Percentiles rank a stretch among this genome's conserved stretches.
These are phyloP conservation scores for Drosophila borealis DNA, from an alignment of 2,888 invertebrate genomes.

Conservation along the genomic window DNA sequence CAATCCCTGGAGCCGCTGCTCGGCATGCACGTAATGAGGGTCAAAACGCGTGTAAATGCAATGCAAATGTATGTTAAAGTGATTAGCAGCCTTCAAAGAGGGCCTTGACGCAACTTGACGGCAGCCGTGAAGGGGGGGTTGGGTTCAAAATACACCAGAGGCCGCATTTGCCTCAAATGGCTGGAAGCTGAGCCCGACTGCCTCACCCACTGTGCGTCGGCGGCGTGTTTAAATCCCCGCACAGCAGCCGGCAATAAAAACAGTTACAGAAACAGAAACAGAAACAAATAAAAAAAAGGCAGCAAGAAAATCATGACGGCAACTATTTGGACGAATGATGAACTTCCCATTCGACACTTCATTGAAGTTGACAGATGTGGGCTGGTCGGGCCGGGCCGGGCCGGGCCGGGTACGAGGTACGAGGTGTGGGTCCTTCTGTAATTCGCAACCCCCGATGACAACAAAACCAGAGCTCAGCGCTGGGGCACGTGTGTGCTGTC, in stretches of 20 bases:
- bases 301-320: slow-evolving; percentile 56
- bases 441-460: slow-evolving; percentile 2
- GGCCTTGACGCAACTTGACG: slow-evolving; percentile 43
- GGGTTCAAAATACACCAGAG: slow-evolving; percentile 67
- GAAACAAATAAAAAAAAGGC: slow-evolving; percentile 62
- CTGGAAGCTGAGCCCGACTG: slow-evolving; percentile 15
- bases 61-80: slow-evolving; percentile 83
- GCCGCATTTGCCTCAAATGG: slow-evolving; percentile 61
- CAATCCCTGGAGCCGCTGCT: slow-evolving; percentile 57
- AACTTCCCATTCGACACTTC: slow-evolving; percentile 80
- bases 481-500: slow-evolving; percentile 24
- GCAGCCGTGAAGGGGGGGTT: slow-evolving; percentile 1
- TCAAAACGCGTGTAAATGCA: slow-evolving; percentile 81
- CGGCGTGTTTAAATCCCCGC: slow-evolving; percentile 56
- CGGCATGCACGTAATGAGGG: slow-evolving; percentile 69
- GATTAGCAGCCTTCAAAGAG: slow-evolving; percentile 80
- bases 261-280: slow-evolving; percentile 57
- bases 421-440: neutral
- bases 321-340: slow-evolving; percentile 76
- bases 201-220: neutral
- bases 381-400: slow-evolving; percentile 33
- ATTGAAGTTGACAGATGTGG: slow-evolving; percentile 84
- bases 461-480: slow-evolving; percentile 13
- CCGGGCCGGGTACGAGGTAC: neutral
- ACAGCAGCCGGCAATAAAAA: slow-evolving; percentile 76